Evolutionary conservation across 1,140 invertebrate genomes (phyloP).

Genomic region (Sinonovacula constricta): DNA sequence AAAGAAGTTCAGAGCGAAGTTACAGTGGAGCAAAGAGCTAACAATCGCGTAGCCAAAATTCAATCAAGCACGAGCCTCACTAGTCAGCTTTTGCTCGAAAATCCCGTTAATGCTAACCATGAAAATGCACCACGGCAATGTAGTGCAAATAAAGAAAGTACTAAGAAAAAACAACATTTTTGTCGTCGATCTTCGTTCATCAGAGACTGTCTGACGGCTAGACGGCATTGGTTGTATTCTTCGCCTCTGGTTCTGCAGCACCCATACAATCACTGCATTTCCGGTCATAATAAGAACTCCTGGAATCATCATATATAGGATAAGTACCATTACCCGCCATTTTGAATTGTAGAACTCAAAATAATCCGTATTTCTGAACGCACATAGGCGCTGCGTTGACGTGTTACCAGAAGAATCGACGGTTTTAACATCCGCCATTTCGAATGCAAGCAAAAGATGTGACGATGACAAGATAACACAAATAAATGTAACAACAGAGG

Average conservation of each 20-base stretch:
- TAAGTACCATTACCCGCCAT: neutral
- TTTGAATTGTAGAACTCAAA: neutral
- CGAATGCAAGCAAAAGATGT: neutral
- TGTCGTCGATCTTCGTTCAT: neutral
- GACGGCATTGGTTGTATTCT: neutral
- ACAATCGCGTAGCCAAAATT: neutral
- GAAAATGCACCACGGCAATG: neutral
- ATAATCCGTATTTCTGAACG: neutral
- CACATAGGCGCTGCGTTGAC: neutral
- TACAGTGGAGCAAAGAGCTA: neutral
- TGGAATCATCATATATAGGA: neutral
- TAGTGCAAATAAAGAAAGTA: conserved; percentile 11
- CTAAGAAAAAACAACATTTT: conserved; percentile 8
- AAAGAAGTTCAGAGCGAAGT: neutral
- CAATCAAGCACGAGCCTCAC: neutral
- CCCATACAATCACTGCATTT: neutral
- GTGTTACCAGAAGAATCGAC: neutral
- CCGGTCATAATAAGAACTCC: neutral
- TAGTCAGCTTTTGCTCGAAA: neutral
- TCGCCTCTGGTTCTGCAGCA: neutral
- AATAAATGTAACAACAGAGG: neutral
- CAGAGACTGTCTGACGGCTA: neutral
- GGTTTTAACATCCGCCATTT: neutral
- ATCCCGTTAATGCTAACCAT: neutral
- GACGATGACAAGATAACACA: neutral